These are phyloP conservation scores for Caenorhabditis parvicauda DNA, from an alignment of 2,888 invertebrate genomes.

Conservation along the genomic window DNA sequence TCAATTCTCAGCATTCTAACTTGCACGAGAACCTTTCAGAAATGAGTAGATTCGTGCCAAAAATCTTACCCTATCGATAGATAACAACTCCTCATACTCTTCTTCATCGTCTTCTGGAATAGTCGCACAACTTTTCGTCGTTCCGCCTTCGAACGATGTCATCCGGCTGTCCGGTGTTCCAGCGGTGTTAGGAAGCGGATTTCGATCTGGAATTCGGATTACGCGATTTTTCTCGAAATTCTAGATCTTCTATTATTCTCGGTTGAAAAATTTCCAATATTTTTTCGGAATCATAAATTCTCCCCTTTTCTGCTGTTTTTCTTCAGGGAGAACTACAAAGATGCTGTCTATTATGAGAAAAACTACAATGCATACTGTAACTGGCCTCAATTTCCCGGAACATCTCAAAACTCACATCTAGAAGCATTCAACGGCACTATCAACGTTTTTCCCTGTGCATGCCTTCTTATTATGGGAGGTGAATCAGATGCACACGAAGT, in stretches of 20 bases:
- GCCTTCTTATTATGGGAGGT: slow-evolving; percentile 34
- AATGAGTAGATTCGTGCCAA: too few species aligned
- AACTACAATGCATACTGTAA: background rate
- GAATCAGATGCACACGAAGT: slow-evolving; percentile 25
- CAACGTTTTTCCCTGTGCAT: slow-evolving; percentile 40
- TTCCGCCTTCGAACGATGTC: slow-evolving; percentile 55
- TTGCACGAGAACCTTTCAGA: too few species aligned
- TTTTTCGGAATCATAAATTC: background rate
- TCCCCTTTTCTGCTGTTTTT: background rate
- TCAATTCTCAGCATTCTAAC: too few species aligned
- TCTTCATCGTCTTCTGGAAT: slow-evolving; percentile 57
- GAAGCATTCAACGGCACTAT: slow-evolving; percentile 50
- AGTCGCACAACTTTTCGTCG: slow-evolving; percentile 57
- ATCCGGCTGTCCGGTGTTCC: slow-evolving; percentile 56
- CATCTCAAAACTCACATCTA: slow-evolving; percentile 25
- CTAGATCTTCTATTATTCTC: background rate
- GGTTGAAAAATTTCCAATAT: background rate
- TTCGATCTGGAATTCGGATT: slow-evolving; percentile 29
- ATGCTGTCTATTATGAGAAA: background rate
- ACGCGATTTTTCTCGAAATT: slow-evolving; percentile 1
- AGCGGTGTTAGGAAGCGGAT: slow-evolving; percentile 36
- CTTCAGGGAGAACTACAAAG: background rate
- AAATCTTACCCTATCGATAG: slow-evolving; percentile 51
- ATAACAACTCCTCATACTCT: slow-evolving; percentile 48
- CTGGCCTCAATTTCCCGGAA: background rate